Conservation (phyloP, 2,888 invertebrate genomes). For the Epinotia brunnichana region DNA sequence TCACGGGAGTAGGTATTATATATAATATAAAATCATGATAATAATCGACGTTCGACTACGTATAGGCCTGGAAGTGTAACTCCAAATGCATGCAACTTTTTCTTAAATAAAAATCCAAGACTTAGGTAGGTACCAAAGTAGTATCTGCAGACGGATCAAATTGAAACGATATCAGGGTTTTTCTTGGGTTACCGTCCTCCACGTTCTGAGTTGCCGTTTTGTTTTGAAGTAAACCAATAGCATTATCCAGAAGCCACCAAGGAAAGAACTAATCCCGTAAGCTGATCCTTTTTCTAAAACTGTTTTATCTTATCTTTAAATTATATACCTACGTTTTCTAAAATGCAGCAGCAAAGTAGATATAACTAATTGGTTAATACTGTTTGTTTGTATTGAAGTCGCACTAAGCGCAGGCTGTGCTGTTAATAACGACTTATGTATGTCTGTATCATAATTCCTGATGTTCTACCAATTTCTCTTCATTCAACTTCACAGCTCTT, state of each 20-base stretch:
- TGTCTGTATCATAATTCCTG: constrained; percentile 19
- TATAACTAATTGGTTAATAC: too few relatives aligned
- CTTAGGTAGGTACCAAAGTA: constrained; percentile 1
- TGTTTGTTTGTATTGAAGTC: background rate
- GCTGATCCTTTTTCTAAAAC: constrained; percentile 1
- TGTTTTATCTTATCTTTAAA: constrained; percentile 10
- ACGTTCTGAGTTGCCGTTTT: background rate
- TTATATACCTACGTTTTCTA: background rate
- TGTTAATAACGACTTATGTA: constrained; percentile 4
- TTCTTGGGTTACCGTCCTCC: constrained; percentile 1
- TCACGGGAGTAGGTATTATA: too few relatives aligned
- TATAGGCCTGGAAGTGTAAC: constrained; percentile 1
- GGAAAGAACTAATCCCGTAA: background rate
- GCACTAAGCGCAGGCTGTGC: background rate
- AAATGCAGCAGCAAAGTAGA: background rate
- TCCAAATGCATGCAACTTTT: constrained; percentile 2
- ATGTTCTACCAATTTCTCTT: constrained; percentile 27
- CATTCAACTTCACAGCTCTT: constrained; percentile 39
- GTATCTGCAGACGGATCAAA: constrained; percentile 31
- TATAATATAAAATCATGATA: too few relatives aligned
- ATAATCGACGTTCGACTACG: background rate
- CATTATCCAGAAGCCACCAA: constrained; percentile 6
- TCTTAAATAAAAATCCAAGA: constrained; percentile 29
- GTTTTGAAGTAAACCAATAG: constrained; percentile 9
- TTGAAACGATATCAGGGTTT: constrained; percentile 33